Evolutionary conservation across 2,113 vertebrate genomes (phyloP), one percentile per base, ranked within the genome.

Genomic region (Platycercus adscitus): DNA sequence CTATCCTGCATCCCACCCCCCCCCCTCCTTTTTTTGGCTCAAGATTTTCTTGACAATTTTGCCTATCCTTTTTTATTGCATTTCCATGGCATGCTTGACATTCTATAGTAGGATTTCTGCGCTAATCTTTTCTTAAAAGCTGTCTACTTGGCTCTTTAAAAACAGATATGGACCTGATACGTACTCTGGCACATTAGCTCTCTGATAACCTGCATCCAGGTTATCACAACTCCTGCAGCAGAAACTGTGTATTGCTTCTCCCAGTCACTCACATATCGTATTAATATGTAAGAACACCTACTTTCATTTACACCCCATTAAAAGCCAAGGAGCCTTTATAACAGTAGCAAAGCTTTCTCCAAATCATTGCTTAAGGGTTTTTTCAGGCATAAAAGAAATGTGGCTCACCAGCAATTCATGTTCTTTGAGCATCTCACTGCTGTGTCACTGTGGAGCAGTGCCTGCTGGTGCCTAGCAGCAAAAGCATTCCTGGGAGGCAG

Each of bases 381-480:
- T 80, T 58, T 52, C 26, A 43, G n/a, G 28, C 44, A 44, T 52
- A 47, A 64, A 64, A 60, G 21, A 53, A 80, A 49, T 1, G 41
- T 0, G 0, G 52, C 18, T 43, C 39, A 65, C 24, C 25, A 76
- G 29, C 31, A 33, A 70, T 20, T 76, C 44, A 21, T 0, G 1
- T 43, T 53, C 56, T 71, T 70, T 1, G 2, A 60, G 56, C 39
- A 52, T 17, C 63, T 69, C 23, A 4, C 7, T 35, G 37, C 53
- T 35, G 28, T 1, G 0, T n/a, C 58, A 11, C 0, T 0, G 29
- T 53, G 46, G 24, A 19, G 61, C 28, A 0, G 0, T 28, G 35
- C n/a, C n/a, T 43, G 33, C 20, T 37, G 17, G 24, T 35, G 31
- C 21, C 0, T 0, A 56, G 60, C 50, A 56, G 49, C 37, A 20